phyloP scores from a whole-genome alignment of 2,113 vertebrate genomes.

The Cheilinus undulatus region DNA sequence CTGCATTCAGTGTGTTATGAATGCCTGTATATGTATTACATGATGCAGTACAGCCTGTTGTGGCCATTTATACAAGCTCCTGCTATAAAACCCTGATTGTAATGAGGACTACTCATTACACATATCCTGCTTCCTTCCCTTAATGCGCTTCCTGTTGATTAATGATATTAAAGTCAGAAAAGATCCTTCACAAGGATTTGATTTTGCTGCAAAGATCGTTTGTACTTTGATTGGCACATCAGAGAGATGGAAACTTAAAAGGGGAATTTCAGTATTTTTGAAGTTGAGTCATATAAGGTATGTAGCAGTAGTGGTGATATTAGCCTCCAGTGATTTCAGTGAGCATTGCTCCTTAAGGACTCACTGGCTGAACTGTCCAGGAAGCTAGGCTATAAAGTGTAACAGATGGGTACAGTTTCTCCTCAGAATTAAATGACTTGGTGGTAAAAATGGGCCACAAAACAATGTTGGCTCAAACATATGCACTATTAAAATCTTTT shows the following conservation, averaged over 20 bases:
- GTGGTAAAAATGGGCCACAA: too few species aligned
- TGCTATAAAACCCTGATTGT: slow-evolving; percentile 31
- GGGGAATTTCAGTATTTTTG: too few species aligned
- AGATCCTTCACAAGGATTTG: slow-evolving; percentile 38
- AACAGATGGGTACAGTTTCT: too few species aligned
- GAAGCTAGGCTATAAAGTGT: too few species aligned
- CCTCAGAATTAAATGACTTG: too few species aligned
- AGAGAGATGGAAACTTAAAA: not conserved
- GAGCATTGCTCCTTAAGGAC: too few species aligned
- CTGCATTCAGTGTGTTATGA: not conserved
- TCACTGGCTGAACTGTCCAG: too few species aligned
- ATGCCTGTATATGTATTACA: not conserved
- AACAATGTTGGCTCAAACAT: too few species aligned
- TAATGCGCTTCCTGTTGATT: slow-evolving; percentile 56
- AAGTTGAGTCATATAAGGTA: too few species aligned
- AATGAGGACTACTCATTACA: slow-evolving; percentile 26
- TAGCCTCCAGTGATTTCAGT: too few species aligned
- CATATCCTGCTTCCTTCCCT: slow-evolving; percentile 55
- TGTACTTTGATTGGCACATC: not conserved
- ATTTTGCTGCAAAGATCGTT: not conserved
- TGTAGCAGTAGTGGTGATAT: too few species aligned
- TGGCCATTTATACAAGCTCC: slow-evolving; percentile 6
- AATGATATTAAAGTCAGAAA: slow-evolving; percentile 40
- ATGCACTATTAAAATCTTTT: too few species aligned
- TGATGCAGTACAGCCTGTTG: not conserved